These are phyloP conservation scores for Cyclargus thomasi DNA, from an alignment of 1,140 invertebrate species.

Conservation along the genomic window DNA sequence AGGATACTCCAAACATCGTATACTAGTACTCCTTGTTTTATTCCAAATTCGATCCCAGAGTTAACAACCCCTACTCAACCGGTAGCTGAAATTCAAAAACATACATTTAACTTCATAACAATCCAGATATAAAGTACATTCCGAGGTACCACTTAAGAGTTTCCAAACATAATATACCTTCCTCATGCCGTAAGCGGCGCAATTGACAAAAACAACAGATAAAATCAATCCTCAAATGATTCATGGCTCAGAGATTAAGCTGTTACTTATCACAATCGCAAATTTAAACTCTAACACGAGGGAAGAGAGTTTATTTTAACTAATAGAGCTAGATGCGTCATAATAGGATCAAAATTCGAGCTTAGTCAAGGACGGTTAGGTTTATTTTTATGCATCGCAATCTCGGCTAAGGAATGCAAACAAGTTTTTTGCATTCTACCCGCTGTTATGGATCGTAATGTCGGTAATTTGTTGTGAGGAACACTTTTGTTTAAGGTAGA, in stretches of 20 bases:
- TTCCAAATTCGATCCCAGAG: too few species aligned
- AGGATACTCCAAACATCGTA: too few species aligned
- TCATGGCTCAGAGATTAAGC: not conserved
- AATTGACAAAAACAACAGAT: slow-evolving; percentile 10
- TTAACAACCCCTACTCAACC: too few species aligned
- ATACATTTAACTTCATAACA: too few species aligned
- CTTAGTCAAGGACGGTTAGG: slow-evolving; percentile 4
- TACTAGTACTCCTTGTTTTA: too few species aligned
- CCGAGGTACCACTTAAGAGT: not conserved
- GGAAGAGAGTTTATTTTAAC: not conserved
- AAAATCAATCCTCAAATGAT: slow-evolving; percentile 8
- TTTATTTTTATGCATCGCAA: slow-evolving; percentile 6
- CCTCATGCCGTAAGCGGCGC: not conserved
- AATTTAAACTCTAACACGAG: not conserved
- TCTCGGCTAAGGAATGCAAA: slow-evolving; percentile 9
- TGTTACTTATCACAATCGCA: not conserved
- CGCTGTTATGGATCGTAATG: not conserved
- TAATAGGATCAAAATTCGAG: slow-evolving; percentile 13
- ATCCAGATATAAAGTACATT: too few species aligned
- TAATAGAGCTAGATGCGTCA: not conserved
- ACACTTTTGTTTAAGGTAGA: not conserved
- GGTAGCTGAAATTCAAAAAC: too few species aligned
- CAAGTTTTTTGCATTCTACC: slow-evolving; percentile 10
- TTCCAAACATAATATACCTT: not conserved
- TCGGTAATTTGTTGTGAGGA: not conserved